Conservation (phyloP, 2,888 invertebrate species). For the Agrochola litura region DNA sequence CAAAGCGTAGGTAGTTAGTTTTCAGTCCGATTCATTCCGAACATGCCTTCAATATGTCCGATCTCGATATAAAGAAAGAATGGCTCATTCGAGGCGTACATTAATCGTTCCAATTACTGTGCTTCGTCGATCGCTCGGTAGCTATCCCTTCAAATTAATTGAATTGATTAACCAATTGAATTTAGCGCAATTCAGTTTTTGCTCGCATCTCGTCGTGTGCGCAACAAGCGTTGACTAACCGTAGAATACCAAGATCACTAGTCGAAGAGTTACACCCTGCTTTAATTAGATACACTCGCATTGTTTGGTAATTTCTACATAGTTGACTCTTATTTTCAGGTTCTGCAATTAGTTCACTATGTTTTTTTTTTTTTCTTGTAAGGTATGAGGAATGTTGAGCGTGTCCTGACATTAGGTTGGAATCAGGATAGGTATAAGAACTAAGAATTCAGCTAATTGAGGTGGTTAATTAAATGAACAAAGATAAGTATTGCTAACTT, state of each 20-base stretch:
- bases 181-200: slow-evolving; percentile 83
- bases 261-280: slow-evolving; percentile 37
- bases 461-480: too few species aligned
- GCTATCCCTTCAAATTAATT: slow-evolving; percentile 86
- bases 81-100: slow-evolving; percentile 79
- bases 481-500: background rate
- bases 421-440: slow-evolving; percentile 38
- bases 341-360: slow-evolving; percentile 27
- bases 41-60: slow-evolving; percentile 81
- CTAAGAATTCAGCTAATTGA: slow-evolving; percentile 2
- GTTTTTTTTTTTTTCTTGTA: slow-evolving; percentile 3
- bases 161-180: slow-evolving; percentile 88
- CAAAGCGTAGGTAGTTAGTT: slow-evolving; percentile 73
- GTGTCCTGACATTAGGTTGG: slow-evolving; percentile 33
- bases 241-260: slow-evolving; percentile 54
- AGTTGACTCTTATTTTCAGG: slow-evolving; percentile 32
- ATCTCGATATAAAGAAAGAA: slow-evolving; percentile 79
- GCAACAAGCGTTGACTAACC: slow-evolving; percentile 53
- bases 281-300: slow-evolving; percentile 56
- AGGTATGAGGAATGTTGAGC: slow-evolving; percentile 9
- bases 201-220: slow-evolving; percentile 69
- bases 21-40: slow-evolving; percentile 77
- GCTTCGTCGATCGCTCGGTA: slow-evolving; percentile 76
- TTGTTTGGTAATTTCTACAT: slow-evolving; percentile 64
- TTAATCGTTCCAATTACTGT: slow-evolving; percentile 87